phyloP scores from a whole-genome alignment of 2,113 vertebrate genomes.

The Cricetomys ansorgei region DNA sequence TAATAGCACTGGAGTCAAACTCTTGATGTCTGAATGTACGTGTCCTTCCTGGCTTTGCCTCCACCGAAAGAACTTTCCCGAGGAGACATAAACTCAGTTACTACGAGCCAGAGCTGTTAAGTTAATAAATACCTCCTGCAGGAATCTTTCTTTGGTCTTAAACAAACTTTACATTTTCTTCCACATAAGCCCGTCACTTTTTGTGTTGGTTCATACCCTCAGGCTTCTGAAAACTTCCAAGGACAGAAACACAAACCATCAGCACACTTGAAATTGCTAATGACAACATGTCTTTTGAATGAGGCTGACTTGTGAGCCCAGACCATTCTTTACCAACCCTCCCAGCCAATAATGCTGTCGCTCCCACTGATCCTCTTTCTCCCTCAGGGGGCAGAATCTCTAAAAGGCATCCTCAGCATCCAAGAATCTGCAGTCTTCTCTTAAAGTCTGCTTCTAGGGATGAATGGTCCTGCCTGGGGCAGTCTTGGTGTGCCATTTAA shows the following conservation, averaged over 20 bases:
- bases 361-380: constrained; percentile 65
- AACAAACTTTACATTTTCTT: constrained; percentile 67
- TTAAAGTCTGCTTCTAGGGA: constrained; percentile 70
- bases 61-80: background rate
- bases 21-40: background rate
- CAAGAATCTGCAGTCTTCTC: constrained; percentile 54
- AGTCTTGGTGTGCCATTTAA: background rate
- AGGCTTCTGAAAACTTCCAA: constrained; percentile 63
- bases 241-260: constrained; percentile 64
- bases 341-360: constrained; percentile 58
- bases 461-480: constrained; percentile 69
- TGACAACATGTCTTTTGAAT: constrained; percentile 76
- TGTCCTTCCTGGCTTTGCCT: background rate
- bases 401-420: constrained; percentile 70
- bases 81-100: constrained; percentile 38
- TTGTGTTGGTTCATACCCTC: constrained; percentile 62
- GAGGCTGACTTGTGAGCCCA: constrained; percentile 68
- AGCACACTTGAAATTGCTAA: constrained; percentile 70
- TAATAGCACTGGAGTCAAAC: background rate
- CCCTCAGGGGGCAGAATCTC: constrained; percentile 76
- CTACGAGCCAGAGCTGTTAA: constrained; percentile 9
- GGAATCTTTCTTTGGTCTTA: constrained; percentile 51
- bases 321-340: constrained; percentile 76
- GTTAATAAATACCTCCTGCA: constrained; percentile 20
- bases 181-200: constrained; percentile 50